Evolutionary conservation across 2,888 invertebrate species (phyloP).

Genomic region (Bedellia somnulentella): DNA sequence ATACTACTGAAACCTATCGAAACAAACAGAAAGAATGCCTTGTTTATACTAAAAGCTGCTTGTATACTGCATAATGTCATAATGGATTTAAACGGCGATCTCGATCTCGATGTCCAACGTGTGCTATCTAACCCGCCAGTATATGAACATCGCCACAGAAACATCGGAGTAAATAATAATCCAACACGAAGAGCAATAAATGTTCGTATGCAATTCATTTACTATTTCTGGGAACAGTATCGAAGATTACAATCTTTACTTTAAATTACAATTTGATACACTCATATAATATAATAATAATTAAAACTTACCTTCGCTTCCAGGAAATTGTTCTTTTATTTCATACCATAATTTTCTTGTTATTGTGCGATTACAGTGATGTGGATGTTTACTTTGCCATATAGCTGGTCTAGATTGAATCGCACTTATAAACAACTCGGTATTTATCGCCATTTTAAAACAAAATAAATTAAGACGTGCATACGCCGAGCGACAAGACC

Average conservation of each 20-base stretch:
- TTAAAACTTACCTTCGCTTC: not conserved
- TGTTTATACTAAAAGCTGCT: slow-evolving; percentile 12
- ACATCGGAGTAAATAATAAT: not conserved
- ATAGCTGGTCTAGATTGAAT: no score
- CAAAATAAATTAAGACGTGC: no score
- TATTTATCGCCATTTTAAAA: no score
- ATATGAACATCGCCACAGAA: not conserved
- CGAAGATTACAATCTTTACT: no score
- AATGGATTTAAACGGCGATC: slow-evolving; percentile 12
- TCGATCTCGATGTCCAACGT: not conserved
- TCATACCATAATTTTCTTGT: not conserved
- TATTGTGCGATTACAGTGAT: no score
- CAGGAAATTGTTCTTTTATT: not conserved
- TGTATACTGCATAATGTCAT: slow-evolving; percentile 15
- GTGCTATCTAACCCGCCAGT: not conserved
- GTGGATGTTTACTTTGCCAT: no score
- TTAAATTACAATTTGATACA: not conserved
- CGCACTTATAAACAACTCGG: no score
- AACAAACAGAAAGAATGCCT: slow-evolving; percentile 14
- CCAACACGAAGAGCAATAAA: not conserved
- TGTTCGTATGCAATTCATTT: not conserved
- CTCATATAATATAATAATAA: not conserved
- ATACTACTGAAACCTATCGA: slow-evolving; percentile 12
- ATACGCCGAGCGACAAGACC: no score
- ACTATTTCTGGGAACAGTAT: no score